Evolutionary conservation across 2,888 invertebrate species (phyloP), one percentile per base, ranked within the genome.

Genomic region (Drosophila anceps): DNA sequence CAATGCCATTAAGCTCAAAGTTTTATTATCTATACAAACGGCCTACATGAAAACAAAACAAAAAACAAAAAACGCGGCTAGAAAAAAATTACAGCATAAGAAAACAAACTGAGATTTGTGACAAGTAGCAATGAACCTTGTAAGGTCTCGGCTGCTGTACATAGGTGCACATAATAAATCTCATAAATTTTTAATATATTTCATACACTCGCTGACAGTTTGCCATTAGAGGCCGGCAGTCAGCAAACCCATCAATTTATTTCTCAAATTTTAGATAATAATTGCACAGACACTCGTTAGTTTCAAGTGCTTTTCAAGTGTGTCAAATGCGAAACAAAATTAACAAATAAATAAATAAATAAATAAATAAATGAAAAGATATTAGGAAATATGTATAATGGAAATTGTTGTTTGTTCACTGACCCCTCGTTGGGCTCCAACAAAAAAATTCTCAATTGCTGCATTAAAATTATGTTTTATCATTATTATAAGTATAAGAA

Each of bases 101-200:
- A n/a, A 48, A 61, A 73, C 50, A 59, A 59, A 67, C 68, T 62
- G 31, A 75, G 66, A 83, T 79, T 73, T 79, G 84, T 87, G 89
- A 73, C 81, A 79, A 78, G 84, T 84, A 87, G 88, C 85, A 89
- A 85, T 89, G 88, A 85, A 86, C 86, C 88, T 70, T 74, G 73
- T 81, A 82, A 88, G 86, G 86, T 89, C 90, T 80, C 60, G 81
- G 72, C 84, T 80, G 75, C 66, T 77, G 58, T 62, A 31, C 55
- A 57, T 54, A 65, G 62, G 39, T 68, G 59, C 65, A 65, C 60
- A 69, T 69, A 61, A 73, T 70, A 75, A 77, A 84, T 70, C 82
- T 74, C 79, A 84, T 86, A 67, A 67, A 86, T 76, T 69, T 73
- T 72, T 58, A 74, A 84, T 86, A 79, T 61, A 79, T 76, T 75